Percentiles rank a stretch among this genome's conserved stretches.
phyloP scores from a whole-genome alignment of 2,797 vertebrate genomes.

The Sebastes iracundus region DNA sequence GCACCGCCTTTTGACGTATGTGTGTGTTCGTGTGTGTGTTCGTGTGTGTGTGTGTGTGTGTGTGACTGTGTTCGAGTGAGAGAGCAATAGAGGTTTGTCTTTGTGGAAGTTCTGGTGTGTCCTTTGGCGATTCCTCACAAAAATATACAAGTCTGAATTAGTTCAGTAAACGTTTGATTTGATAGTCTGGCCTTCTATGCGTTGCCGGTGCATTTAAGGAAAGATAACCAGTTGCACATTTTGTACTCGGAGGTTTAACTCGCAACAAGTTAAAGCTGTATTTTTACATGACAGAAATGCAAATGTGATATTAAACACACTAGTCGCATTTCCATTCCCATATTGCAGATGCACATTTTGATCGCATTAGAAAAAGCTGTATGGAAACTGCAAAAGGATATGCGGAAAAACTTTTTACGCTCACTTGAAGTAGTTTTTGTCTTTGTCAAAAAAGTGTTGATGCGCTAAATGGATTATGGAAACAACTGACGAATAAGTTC shows the following conservation, averaged over 20 bases:
- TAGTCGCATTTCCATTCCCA: no score
- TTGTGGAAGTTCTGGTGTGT: constrained; percentile 72
- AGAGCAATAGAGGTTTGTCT: constrained; percentile 40
- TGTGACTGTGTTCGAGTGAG: background rate
- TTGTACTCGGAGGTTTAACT: background rate
- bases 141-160: constrained; percentile 83
- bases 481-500: no score
- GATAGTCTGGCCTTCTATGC: constrained; percentile 56
- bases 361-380: no score
- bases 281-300: constrained; percentile 2
- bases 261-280: background rate
- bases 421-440: no score
- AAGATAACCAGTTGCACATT: constrained; percentile 28
- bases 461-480: no score
- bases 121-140: constrained; percentile 73
- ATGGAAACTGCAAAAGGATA: no score
- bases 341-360: no score
- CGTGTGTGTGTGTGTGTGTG: background rate
- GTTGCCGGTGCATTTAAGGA: constrained; percentile 13
- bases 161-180: constrained; percentile 79
- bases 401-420: no score
- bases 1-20: constrained; percentile 47
- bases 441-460: no score
- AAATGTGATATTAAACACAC: background rate
- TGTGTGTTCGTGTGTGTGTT: background rate